Evolutionary conservation across 1,140 invertebrate genomes (phyloP), one percentile per base, ranked within the genome.

Genomic region (Aphelinus atriplicis): DNA sequence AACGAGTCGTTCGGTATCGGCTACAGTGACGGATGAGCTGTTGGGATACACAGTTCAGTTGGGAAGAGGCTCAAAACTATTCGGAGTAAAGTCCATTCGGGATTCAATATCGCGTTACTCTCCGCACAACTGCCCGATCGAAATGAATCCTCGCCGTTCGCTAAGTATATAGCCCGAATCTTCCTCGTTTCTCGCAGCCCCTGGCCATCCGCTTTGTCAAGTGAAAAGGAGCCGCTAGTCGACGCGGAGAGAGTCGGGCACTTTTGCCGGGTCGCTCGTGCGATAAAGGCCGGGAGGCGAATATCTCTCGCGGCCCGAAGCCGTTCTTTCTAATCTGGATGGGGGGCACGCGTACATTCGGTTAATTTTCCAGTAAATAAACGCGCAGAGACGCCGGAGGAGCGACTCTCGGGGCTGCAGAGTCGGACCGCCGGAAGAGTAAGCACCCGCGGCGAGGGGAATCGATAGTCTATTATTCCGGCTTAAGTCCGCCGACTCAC

Each of bases 401-500:
- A 26, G 26, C 26, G 26, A 26, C 26, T 26, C 26, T 26, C 26
- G 26, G 26, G 26, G 26, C 26, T 26, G 26, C 26, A 26, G 26
- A 26, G 26, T 63, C 62, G 67, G 26, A 45, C 71, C 9, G 9
- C 7, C 51, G 26, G 48, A 46, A 26, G 58, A 45, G 58, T 10
- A 26, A 50, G 63, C 48, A 43, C 50, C 50, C 69, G 67, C 70
- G 3, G 65, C 66, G 67, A 26, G 3, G 64, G 10, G 63, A 85
- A 85, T 85, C 84, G 84, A 85, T 85, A 85, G 80, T 80, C 83
- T 81, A 84, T 85, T 85, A 84, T 84, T 82, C 77, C 73, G 78
- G 78, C 78, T 83, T 84, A 84, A 83, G 79, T 80, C 77, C 72
- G 77, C 68, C 79, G 79, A 81, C 81, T 83, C 68, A 43, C 10